phyloP scores from a whole-genome alignment of 2,888 invertebrate species.

The Prosapia bicincta region DNA sequence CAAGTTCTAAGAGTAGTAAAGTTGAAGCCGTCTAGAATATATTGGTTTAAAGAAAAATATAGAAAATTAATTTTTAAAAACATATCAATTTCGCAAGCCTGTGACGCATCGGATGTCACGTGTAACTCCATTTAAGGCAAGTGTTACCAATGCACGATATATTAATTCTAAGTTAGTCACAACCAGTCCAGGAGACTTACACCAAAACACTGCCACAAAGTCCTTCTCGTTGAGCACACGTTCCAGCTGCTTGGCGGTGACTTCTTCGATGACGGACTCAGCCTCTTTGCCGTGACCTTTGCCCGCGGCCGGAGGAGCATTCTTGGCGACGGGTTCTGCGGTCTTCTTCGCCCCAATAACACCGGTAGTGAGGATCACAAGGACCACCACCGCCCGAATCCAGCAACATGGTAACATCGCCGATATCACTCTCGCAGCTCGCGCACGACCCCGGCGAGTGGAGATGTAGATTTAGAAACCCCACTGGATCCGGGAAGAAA shows the following conservation, averaged over 20 bases:
- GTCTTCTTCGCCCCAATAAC: slow-evolving; percentile 17
- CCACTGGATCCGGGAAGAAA: background rate
- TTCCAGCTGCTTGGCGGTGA: slow-evolving; percentile 89
- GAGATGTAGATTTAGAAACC: slow-evolving; percentile 21
- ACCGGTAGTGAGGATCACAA: slow-evolving; percentile 11
- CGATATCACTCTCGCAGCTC: slow-evolving; percentile 15
- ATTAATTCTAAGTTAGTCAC: too few relatives aligned
- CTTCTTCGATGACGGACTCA: slow-evolving; percentile 87
- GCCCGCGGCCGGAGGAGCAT: slow-evolving; percentile 17
- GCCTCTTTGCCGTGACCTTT: slow-evolving; percentile 34
- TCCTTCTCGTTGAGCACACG: slow-evolving; percentile 86
- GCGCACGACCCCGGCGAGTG: slow-evolving; percentile 19
- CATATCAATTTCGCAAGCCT: too few relatives aligned
- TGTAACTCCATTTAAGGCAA: background rate
- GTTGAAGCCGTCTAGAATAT: too few relatives aligned
- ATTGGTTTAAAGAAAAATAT: too few relatives aligned
- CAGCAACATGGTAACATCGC: slow-evolving; percentile 17
- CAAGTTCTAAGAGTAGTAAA: too few relatives aligned
- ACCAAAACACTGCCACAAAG: slow-evolving; percentile 94
- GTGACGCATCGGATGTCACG: too few relatives aligned
- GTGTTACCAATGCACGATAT: too few relatives aligned
- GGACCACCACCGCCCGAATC: slow-evolving; percentile 17
- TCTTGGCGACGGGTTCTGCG: slow-evolving; percentile 8
- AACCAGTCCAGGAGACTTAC: slow-evolving; percentile 60
- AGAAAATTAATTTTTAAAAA: too few relatives aligned